Evolutionary conservation across 23 tunicate species (phyloP).

Genomic region (Trididemnum clinides): DNA sequence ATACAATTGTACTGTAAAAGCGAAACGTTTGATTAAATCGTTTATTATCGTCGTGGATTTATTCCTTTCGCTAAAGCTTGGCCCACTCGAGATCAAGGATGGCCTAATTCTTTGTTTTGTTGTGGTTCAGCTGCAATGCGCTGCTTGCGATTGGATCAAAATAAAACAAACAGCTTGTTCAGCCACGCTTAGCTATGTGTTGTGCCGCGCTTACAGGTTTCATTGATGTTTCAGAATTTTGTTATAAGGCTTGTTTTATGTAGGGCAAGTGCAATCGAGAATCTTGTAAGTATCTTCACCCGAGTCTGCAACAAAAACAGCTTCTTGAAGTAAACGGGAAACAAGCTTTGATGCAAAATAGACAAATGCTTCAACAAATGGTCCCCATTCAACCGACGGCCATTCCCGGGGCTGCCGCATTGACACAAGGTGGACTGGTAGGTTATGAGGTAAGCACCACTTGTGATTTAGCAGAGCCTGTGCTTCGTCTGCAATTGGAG

Average conservation of each 20-base stretch:
- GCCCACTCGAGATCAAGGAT: too few species aligned
- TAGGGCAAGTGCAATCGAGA: conserved; percentile 97
- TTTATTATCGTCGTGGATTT: too few species aligned
- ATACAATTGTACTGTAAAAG: too few species aligned
- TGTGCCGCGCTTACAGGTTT: too few species aligned
- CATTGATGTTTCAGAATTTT: too few species aligned
- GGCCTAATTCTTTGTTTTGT: too few species aligned
- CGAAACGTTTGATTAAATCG: too few species aligned
- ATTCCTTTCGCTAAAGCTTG: too few species aligned
- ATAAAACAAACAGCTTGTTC: too few species aligned
- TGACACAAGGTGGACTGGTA: conserved; percentile 39
- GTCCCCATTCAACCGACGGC: conserved; percentile 55
- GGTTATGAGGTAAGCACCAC: conserved; percentile 53
- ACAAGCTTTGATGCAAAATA: conserved; percentile 85
- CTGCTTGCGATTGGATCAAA: too few species aligned
- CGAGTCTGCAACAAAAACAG: conserved; percentile 81
- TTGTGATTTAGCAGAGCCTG: not conserved
- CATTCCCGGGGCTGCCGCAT: conserved; percentile 13
- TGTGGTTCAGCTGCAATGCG: too few species aligned
- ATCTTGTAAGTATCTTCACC: conserved; percentile 98
- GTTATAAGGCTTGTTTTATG: not conserved
- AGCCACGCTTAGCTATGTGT: too few species aligned
- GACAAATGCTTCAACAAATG: conserved; percentile 93
- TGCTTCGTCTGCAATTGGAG: not conserved
- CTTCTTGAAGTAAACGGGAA: conserved; percentile 96